phyloP scores from a whole-genome alignment of 30 jellyfish, hydroid and myxozoan species.

The Rhopilema esculentum region DNA sequence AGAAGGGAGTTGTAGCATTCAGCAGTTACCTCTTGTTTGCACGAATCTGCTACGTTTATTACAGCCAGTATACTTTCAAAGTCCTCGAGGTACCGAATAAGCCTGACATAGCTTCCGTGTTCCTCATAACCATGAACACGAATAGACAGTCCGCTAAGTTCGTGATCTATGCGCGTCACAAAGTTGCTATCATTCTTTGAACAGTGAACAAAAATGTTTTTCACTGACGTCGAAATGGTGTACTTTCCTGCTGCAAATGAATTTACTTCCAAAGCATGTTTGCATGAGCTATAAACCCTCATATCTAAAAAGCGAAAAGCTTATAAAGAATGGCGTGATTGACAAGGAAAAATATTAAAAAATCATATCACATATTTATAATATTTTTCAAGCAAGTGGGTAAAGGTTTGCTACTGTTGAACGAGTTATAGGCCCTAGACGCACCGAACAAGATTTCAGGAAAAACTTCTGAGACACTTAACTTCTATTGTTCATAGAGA shows the following conservation, averaged over 20 bases:
- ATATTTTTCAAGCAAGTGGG: background rate
- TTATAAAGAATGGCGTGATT: no score
- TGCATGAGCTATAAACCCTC: conserved; percentile 7
- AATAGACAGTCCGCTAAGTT: background rate
- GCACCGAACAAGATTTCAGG: no score
- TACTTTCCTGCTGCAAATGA: background rate
- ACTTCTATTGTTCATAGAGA: no score
- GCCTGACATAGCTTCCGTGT: background rate
- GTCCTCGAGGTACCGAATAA: conserved; percentile 11
- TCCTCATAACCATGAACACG: conserved; percentile 7
- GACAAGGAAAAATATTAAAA: no score
- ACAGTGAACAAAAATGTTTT: conserved; percentile 9
- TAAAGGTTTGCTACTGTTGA: background rate
- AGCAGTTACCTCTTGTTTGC: conserved; percentile 18
- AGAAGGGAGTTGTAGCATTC: background rate
- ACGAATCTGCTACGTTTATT: conserved; percentile 17
- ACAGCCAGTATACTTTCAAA: conserved; percentile 23
- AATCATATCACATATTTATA: background rate
- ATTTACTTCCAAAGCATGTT: conserved; percentile 28
- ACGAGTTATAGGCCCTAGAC: background rate
- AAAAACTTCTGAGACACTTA: no score
- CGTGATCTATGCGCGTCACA: conserved; percentile 1
- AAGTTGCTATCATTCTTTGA: background rate
- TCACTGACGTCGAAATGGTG: conserved; percentile 1
- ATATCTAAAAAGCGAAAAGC: background rate